Percentiles rank a stretch among this genome's conserved stretches.
These are phyloP conservation scores for Pachymerium ferrugineum DNA, from an alignment of 2,888 invertebrate genomes.

Conservation along the genomic window DNA sequence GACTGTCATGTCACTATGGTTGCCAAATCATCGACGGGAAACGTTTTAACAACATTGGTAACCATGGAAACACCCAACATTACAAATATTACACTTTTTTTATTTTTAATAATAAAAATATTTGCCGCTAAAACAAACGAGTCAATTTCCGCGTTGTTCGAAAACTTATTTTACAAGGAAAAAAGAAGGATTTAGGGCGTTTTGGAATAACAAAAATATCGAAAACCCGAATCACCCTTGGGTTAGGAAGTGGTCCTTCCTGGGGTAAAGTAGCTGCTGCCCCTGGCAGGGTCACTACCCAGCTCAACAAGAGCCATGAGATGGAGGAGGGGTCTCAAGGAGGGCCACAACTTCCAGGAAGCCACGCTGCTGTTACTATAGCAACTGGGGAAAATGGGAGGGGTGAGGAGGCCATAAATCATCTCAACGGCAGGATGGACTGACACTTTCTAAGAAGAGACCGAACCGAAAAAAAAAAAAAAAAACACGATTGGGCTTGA, in stretches of 20 bases:
- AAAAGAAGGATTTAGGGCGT: not conserved
- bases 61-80: not conserved
- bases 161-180: too few relatives aligned
- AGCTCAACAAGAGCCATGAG: constrained; percentile 22
- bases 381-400: constrained; percentile 23
- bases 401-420: constrained; percentile 30
- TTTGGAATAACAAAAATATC: constrained; percentile 27
- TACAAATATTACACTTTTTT: constrained; percentile 18
- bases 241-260: not conserved
- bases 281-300: constrained; percentile 29
- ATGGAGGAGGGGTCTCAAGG: constrained; percentile 7
- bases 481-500: not conserved
- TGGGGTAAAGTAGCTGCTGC: constrained; percentile 5
- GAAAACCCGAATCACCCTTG: not conserved
- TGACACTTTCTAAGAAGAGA: constrained; percentile 28
- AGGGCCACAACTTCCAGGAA: constrained; percentile 32
- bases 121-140: constrained; percentile 6
- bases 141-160: too few relatives aligned
- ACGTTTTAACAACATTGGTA: constrained; percentile 25
- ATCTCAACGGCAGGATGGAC: constrained; percentile 25
- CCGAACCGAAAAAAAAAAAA: constrained; percentile 20
- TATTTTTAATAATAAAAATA: not conserved
- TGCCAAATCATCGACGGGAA: constrained; percentile 23
- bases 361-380: constrained; percentile 30
- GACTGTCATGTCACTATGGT: constrained; percentile 25